Percentiles rank a stretch among this genome's conserved stretches.
These are phyloP conservation scores for Metacarcinus magister DNA, from an alignment of 2,888 invertebrate species.

Conservation along the genomic window DNA sequence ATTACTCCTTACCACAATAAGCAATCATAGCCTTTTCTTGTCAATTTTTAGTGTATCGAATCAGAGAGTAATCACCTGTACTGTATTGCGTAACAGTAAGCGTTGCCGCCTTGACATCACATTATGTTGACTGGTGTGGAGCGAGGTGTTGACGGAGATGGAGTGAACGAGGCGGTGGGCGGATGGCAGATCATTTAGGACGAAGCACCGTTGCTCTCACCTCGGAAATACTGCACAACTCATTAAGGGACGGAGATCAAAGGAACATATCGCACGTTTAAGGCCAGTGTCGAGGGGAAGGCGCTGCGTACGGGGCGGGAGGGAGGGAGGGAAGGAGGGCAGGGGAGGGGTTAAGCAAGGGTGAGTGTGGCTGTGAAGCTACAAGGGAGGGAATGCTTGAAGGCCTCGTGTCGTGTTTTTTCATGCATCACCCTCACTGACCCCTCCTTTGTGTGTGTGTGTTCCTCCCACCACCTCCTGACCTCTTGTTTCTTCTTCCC, in stretches of 20 bases:
- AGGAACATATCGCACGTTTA: background rate
- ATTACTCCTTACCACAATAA: too few relatives aligned
- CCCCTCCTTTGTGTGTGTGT: background rate
- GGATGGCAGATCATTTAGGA: constrained; percentile 22
- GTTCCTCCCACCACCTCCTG: background rate
- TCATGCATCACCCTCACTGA: background rate
- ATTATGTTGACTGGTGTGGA: background rate
- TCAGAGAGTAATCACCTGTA: background rate
- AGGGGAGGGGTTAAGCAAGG: background rate
- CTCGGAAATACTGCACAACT: background rate
- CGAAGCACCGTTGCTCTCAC: background rate
- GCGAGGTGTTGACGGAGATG: background rate
- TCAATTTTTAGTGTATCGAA: background rate
- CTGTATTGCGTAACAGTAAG: background rate
- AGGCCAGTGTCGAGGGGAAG: background rate
- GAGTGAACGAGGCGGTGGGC: background rate
- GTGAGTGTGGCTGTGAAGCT: background rate
- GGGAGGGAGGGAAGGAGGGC: background rate
- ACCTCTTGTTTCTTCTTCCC: background rate
- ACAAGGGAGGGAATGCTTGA: background rate
- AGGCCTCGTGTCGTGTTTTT: background rate
- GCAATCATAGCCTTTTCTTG: background rate
- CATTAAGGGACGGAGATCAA: background rate
- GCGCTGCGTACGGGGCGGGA: background rate
- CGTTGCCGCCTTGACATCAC: background rate